phyloP scores from a whole-genome alignment of 2,797 vertebrate species.

The Aselliscus stoliczkanus region DNA sequence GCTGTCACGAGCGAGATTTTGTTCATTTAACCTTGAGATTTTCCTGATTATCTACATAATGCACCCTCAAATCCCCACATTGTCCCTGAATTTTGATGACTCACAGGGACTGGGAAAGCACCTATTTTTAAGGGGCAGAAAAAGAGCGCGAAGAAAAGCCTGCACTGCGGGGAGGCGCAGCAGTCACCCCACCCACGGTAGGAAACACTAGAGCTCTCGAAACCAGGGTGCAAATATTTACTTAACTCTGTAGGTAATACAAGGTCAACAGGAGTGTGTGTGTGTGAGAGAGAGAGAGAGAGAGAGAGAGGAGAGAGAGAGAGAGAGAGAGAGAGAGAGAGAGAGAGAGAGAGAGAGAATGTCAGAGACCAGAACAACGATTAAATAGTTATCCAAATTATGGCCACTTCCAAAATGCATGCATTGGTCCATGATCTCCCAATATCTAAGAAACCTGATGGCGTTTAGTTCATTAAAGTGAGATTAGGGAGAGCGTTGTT shows the following conservation, averaged over 20 bases:
- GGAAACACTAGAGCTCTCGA: background rate
- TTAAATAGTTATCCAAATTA: background rate
- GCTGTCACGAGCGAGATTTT: background rate
- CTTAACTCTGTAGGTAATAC: background rate
- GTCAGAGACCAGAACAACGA: background rate
- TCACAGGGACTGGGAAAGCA: background rate
- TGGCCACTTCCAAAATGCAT: background rate
- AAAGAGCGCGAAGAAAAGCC: background rate
- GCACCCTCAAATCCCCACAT: background rate
- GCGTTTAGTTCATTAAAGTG: slow-evolving; percentile 24
- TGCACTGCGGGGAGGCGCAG: rapidly evolving
- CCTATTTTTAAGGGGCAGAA: background rate
- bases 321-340: too few relatives aligned
- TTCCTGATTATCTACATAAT: background rate
- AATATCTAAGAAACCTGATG: background rate
- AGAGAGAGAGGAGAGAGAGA: background rate
- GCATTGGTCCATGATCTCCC: background rate
- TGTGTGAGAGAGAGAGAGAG: too few relatives aligned
- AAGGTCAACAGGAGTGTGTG: background rate
- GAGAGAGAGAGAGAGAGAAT: too few relatives aligned
- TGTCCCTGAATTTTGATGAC: background rate
- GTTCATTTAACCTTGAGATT: background rate
- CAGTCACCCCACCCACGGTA: rapidly evolving
- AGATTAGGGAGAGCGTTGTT: slow-evolving; percentile 9
- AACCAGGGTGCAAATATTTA: background rate